phyloP scores from a whole-genome alignment of 2,113 vertebrate genomes.

The Entelurus aequoreus region DNA sequence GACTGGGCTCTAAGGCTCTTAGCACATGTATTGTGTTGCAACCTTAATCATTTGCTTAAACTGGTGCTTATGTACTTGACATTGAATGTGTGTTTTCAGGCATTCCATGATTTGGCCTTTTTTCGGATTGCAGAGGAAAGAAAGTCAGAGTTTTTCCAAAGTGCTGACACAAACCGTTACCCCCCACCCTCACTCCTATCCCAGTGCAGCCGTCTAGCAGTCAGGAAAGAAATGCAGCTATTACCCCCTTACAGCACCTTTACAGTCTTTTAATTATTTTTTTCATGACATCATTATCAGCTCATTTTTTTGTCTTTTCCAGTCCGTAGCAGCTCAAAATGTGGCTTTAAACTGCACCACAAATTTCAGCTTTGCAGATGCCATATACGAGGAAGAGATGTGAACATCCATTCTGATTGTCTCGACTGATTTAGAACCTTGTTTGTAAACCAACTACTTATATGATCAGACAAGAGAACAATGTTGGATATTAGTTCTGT shows the following conservation, averaged over 20 bases:
- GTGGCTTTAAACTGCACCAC: no score
- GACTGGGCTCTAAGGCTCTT: no score
- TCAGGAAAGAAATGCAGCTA: slow-evolving; percentile 8
- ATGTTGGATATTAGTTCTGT: slow-evolving; percentile 6
- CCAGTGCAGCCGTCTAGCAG: slow-evolving; percentile 33
- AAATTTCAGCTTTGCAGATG: no score
- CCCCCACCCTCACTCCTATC: slow-evolving; percentile 16
- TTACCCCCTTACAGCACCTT: slow-evolving; percentile 6
- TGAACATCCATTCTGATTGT: neutral
- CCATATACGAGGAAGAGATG: neutral
- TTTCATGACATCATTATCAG: no score
- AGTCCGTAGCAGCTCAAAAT: no score
- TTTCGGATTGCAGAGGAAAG: slow-evolving; percentile 56
- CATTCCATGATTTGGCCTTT: slow-evolving; percentile 15
- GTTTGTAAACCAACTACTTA: neutral
- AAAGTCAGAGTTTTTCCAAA: slow-evolving; percentile 65
- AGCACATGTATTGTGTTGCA: neutral
- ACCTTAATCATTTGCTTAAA: neutral
- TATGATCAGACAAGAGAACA: neutral
- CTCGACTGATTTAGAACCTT: neutral
- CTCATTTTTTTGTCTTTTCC: no score
- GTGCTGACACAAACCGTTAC: slow-evolving; percentile 59
- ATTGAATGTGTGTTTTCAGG: neutral
- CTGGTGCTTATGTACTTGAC: neutral
- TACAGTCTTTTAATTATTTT: neutral